Evolutionary conservation across 2,113 vertebrate species (phyloP), one percentile per base, ranked within the genome.

Genomic region (Corythaeola cristata): DNA sequence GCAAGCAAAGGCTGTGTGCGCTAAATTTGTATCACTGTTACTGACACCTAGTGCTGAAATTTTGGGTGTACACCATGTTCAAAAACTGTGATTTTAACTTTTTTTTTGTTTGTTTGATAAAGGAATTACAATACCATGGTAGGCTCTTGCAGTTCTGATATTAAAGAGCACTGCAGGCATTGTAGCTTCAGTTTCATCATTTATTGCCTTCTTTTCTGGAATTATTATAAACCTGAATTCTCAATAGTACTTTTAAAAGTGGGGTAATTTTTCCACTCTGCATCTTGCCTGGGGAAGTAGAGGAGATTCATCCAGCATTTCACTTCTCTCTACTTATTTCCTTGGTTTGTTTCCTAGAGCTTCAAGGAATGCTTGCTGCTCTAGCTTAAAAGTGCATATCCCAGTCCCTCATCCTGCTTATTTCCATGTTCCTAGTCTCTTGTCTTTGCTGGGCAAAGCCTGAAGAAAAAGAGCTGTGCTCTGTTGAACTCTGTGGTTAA

Each of bases 391-490:
- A 89, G 18, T 72, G 33, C 50, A 12, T 62, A 14, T 66, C 33
- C 28, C 26, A 53, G 59, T 68, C 76, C 44, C 32, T 82, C 47
- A 76, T 94, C 44, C 32, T 68, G 49, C 71, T 92, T 82, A 67
- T 71, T 78, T 89, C 58, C 44, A 4, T 52, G 33, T 78, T 94
- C 90, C 47, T 72, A 47, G 76, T 81, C 85, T 90, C 73, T 64
- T 92, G 60, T 97, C 72, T 84, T 93, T 56, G 37, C 73, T 91
- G 75, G 91, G 82, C 44, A 52, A 90, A 96, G 85, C 75, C 71
- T 93, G 83, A 89, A 77, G 69, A 33, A 93, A 74, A 60, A 73
- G 52, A 94, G 17, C 28, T 71, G 44, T 78, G 37, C n/a, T 93
- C 45, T 80, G 3, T 52, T 76, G 67, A 76, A 55, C 59, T 75